phyloP scores from a whole-genome alignment of 2,113 vertebrate species.

The Pungitius pungitius region DNA sequence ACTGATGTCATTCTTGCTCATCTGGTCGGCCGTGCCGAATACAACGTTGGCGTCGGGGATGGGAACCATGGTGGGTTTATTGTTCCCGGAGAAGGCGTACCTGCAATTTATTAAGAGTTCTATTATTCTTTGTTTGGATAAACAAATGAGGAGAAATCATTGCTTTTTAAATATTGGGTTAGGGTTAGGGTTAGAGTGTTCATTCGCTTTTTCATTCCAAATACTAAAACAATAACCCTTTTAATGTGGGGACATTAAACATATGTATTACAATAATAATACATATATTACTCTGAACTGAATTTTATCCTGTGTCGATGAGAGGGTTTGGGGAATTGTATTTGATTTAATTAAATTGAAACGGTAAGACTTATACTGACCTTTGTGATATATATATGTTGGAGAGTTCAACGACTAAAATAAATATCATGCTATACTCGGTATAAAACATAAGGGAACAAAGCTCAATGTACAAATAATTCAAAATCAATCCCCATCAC shows the following conservation, averaged over 20 bases:
- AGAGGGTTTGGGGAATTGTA: no score
- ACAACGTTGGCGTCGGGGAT: constrained; percentile 66
- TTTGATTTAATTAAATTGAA: no score
- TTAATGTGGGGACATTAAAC: neutral
- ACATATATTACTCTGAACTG: no score
- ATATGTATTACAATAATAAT: no score
- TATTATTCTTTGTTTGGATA: neutral
- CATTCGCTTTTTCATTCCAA: neutral
- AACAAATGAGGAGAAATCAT: neutral
- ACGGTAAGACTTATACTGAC: no score
- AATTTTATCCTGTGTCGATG: no score
- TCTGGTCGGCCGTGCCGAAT: constrained; percentile 57
- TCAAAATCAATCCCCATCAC: neutral
- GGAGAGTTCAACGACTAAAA: neutral
- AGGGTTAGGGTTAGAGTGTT: no score
- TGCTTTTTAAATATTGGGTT: neutral
- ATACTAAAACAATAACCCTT: neutral
- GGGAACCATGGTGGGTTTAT: constrained; percentile 68
- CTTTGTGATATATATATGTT: neutral
- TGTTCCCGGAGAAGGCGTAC: constrained; percentile 73
- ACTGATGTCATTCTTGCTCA: constrained; percentile 71
- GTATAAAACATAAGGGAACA: no score
- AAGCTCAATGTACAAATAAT: no score
- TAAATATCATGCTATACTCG: no score
- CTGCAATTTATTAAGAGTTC: constrained; percentile 33